Base-by-base conservation (phyloP, 2,797 vertebrate species). In the Sciaenops ocellatus region DNA sequence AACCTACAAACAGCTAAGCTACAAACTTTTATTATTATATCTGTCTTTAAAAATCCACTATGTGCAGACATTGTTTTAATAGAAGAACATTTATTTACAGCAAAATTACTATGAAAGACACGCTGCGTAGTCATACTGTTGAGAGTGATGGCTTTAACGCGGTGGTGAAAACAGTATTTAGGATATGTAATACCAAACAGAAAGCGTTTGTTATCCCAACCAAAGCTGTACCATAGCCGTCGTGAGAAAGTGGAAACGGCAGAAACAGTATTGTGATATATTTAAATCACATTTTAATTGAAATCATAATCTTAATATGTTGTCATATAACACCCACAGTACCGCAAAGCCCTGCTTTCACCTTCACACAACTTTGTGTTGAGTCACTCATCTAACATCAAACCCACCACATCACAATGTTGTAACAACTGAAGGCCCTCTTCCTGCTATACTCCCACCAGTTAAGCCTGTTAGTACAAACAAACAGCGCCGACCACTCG, bases 401-500 rank as follows among this genome's bases (percentile, higher is more conserved):
- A 81, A 84, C 69, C 55, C 69, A 30, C 57, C 52, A 60, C 72
- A 74, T 79, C 80, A 65, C 78, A 66, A 2, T 79, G 83, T 86
- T 92, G 50, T 54, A 85, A 66, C 79, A 90, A 81, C 76, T 44
- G 60, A 59, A 86, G 66, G 62, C 74, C 64, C 81, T 76, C 86
- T 91, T 94, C 91, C 93, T 93, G 87, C 78, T 73, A 26, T 18
- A 47, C 80, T 65, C 62, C 34, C 71, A 61, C 75, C 44, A 69
- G 87, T 62, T 90, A 87, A 93, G 79, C 89, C 68, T 0, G 47
- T 75, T 38, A 69, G 79, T 87, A 8, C 83, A 86, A 90, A 90
- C 89, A 84, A 87, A 81, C 80, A 69, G 74, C 59, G n/a, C 75
- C 41, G 59, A 68, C 80, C 72, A 47, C 69, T 78, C 74, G n/a